Base-by-base conservation (phyloP, 2,888 invertebrate species). In the Pyrrhosoma nymphula region DNA sequence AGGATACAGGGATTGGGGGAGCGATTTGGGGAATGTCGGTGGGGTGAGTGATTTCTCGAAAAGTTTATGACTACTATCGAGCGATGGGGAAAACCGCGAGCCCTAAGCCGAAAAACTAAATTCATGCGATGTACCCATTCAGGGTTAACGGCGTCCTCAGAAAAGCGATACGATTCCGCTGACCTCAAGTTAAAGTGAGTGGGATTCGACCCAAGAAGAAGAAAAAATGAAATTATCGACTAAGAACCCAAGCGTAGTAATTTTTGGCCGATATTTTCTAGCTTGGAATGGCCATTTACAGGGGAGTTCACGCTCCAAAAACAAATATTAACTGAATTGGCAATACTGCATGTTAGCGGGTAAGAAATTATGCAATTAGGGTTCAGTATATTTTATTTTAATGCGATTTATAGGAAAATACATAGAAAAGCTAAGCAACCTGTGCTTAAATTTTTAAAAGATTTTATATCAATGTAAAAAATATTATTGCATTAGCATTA, bases 11-110 rank as follows among this genome's bases (percentile, higher is more conserved):
- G 82, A 30, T 12, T 82, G 30, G 3, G 16, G 35, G 35, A 35
- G 82, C 1, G 82, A 82, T 82, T 82, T 35, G 82, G 82, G 26
- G 82, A 82, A 82, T 82, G 16, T 16, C 10, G 35, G 35, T 35
- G 69, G 35, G 12, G 82, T 69, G 82, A 18, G 82, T 14, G 82
- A 82, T 30, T 82, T 82, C 82, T 82, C 82, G 30, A 82, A 35
- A 82, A 35, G 69, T 82, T 82, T 82, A 82, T 82, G 82, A 82
- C 82, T 82, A 82, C 82, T 35, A 82, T 30, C 35, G 14, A 30
- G 35, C 10, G 35, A 35, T 35, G 18, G 82, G 82, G 35, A 82
- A 82, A 82, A 82, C 82, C 82, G 82, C 12, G 82, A 35, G 3
- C 2, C 82, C 30, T 30, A 14, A 35, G 82, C 82, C 35, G 35